Conservation (phyloP, 2,113 vertebrate genomes). For the Tachysurus fulvidraco region DNA sequence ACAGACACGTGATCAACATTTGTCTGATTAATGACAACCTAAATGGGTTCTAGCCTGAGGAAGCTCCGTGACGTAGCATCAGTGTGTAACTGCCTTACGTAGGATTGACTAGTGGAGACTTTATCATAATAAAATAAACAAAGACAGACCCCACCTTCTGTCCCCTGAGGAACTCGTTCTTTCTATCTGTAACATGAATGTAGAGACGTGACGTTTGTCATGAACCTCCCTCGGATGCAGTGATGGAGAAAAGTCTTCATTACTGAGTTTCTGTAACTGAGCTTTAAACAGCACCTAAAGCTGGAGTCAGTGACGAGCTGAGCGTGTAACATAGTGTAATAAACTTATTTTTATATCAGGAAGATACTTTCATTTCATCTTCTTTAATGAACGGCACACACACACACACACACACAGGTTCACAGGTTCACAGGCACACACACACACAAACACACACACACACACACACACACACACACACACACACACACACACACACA, state of each 20-base stretch:
- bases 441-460: not conserved
- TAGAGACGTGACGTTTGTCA: not conserved
- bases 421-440: too few relatives aligned
- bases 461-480: constrained; percentile 2
- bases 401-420: not conserved
- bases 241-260: not conserved
- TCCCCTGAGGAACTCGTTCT: not conserved
- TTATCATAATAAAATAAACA: not conserved
- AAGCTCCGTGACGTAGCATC: not conserved
- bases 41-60: not conserved
- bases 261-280: not conserved
- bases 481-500: not conserved
- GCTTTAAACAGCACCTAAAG: not conserved
- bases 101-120: too few relatives aligned
- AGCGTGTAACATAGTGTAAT: constrained; percentile 70
- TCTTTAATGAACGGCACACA: not conserved
- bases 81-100: not conserved
- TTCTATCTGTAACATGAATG: not conserved
- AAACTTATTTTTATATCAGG: constrained; percentile 92
- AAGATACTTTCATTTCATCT: constrained; percentile 66
- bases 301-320: not conserved
- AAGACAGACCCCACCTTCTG: not conserved
- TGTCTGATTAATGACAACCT: not conserved
- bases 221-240: not conserved
- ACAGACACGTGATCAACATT: not conserved